Base-by-base conservation (phyloP, 2,888 invertebrate species). In the Argyresthia albistria region DNA sequence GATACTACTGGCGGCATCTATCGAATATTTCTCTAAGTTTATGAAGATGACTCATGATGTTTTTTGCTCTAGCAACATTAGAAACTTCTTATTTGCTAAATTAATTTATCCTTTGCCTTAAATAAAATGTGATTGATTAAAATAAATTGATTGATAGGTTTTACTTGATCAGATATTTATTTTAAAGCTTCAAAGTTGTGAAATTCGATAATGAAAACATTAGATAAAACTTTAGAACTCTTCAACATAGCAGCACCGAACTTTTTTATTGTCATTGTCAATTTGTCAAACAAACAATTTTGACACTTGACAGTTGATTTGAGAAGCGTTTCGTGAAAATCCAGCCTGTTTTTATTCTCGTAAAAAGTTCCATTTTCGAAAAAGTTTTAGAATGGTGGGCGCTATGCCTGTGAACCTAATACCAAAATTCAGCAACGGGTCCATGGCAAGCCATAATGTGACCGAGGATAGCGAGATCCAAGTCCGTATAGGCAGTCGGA, bases 391-490 rank as follows among this genome's bases (percentile, higher is more conserved):
- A 80, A 87, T 87, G 87, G 87, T 87, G 80, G 87, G 87, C 83
- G 87, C 84, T 59, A 84, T 86, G 86, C 86, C 87, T 84, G 83
- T 87, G 65, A 80, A 83, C 72, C 70, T 87, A 73, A 79, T 86
- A 72, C 86, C 87, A 72, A 87, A 86, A 84, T 87, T 84, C 83
- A 86, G 71, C 63, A 84, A 83, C 70, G 83, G 81, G 67, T 69
- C 78, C 65, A 86, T 86, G 84, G 81, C 78, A 62, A 79, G 76
- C 75, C 76, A 82, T 57, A 80, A 89, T 80, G 68, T 89, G 76
- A 74, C 77, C 67, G 72, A 89, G 43, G 73, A 78, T 50, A 58
- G 76, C 68, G 80, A 86, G 64, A 67, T 82, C 68, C 70, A 88
- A 71, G 75, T 89, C 67, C 65, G 86, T 80, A 66, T 84, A 57